Evolutionary conservation across 1,140 invertebrate species (phyloP).

Genomic region (Dendrolimus kikuchii): DNA sequence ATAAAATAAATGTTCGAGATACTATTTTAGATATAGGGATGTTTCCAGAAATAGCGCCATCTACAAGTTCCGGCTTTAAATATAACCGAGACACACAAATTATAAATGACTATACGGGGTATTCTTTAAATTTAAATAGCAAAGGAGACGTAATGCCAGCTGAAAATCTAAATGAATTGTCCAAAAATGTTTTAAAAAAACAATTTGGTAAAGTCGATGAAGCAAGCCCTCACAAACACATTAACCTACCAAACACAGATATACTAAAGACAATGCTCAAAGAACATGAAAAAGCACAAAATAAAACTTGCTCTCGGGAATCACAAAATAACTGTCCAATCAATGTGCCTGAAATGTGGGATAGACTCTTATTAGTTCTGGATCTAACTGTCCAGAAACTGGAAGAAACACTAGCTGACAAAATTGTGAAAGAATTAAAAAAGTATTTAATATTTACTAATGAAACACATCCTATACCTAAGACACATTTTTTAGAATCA

Average conservation of each 20-base stretch:
- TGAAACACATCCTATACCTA: not conserved
- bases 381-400: constrained; percentile 40
- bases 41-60: constrained; percentile 18
- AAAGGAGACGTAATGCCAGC: constrained; percentile 8
- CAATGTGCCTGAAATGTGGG: constrained; percentile 35
- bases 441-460: constrained; percentile 25
- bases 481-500: too few species aligned
- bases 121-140: constrained; percentile 9
- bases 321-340: constrained; percentile 16
- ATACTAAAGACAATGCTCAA: constrained; percentile 24
- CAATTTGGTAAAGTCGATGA: constrained; percentile 12
- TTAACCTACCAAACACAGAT: constrained; percentile 30
- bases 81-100: not conserved
- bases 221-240: constrained; percentile 11
- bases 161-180: constrained; percentile 12
- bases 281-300: constrained; percentile 22
- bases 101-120: not conserved
- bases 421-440: constrained; percentile 38
- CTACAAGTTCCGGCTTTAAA: constrained; percentile 12
- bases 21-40: constrained; percentile 26
- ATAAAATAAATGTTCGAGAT: constrained; percentile 12
- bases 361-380: constrained; percentile 30
- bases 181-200: constrained; percentile 30
- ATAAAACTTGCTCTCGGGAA: constrained; percentile 25
- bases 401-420: constrained; percentile 39